phyloP scores from a whole-genome alignment of 2,113 vertebrate genomes.

The Zeus faber region DNA sequence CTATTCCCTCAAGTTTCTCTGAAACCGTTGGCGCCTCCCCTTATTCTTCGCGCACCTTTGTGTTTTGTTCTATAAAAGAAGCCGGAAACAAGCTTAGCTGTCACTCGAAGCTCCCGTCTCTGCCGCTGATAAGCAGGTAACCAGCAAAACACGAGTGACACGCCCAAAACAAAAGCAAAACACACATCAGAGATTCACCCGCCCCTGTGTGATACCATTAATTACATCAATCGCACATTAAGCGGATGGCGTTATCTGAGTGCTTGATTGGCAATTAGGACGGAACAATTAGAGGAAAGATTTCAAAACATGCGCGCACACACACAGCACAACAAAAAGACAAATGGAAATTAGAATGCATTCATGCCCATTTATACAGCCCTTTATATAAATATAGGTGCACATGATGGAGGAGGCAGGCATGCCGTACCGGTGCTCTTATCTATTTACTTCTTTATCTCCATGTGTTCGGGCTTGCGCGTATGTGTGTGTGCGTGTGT shows the following conservation, averaged over 20 bases:
- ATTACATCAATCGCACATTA: constrained; percentile 50
- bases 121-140: constrained; percentile 25
- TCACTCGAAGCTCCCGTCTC: no score
- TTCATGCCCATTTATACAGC: no score
- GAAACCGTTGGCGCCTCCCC: constrained; percentile 42
- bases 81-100: constrained; percentile 23
- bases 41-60: no score
- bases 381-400: no score
- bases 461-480: constrained; percentile 5
- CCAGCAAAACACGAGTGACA: constrained; percentile 9
- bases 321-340: constrained; percentile 30
- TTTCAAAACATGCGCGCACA: constrained; percentile 46
- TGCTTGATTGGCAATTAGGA: constrained; percentile 63
- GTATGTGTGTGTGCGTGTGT: constrained; percentile 16
- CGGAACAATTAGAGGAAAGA: no score
- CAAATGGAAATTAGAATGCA: constrained; percentile 44
- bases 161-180: constrained; percentile 6
- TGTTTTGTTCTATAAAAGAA: not conserved
- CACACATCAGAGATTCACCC: not conserved
- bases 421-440: no score
- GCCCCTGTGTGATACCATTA: constrained; percentile 39
- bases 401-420: no score
- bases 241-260: constrained; percentile 50
- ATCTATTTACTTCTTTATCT: constrained; percentile 21
- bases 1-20: no score